These are phyloP conservation scores for Gallinago undulata DNA, from an alignment of 2,113 vertebrate species.

Conservation along the genomic window DNA sequence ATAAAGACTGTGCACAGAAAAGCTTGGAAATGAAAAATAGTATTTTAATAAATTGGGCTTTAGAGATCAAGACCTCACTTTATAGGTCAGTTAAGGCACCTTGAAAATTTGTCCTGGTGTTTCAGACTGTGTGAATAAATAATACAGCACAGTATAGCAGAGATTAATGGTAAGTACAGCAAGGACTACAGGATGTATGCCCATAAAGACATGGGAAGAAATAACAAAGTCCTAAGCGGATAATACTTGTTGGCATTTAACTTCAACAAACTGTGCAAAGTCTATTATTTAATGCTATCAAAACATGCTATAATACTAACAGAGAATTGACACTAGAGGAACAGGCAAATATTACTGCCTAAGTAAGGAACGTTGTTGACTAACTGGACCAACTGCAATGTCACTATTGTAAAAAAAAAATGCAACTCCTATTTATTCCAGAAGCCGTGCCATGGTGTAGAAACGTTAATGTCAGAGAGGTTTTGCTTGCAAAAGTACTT, in stretches of 20 bases:
- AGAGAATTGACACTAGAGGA: constrained; percentile 25
- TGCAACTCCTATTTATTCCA: background rate
- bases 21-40: background rate
- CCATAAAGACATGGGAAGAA: background rate
- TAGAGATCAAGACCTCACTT: background rate
- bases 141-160: background rate
- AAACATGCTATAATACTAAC: background rate
- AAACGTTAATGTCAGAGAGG: background rate
- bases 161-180: background rate
- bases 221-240: background rate
- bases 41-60: background rate
- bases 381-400: background rate
- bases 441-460: background rate
- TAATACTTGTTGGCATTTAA: background rate
- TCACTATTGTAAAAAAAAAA: background rate
- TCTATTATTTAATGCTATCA: background rate
- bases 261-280: background rate
- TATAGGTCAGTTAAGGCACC: background rate
- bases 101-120: background rate
- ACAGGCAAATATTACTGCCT: background rate
- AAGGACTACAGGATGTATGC: background rate
- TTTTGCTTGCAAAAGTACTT: background rate
- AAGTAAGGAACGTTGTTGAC: background rate
- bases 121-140: background rate
- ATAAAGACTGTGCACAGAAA: background rate